Conservation (phyloP, 2,797 vertebrate genomes). For the Phataginus tetradactyla region DNA sequence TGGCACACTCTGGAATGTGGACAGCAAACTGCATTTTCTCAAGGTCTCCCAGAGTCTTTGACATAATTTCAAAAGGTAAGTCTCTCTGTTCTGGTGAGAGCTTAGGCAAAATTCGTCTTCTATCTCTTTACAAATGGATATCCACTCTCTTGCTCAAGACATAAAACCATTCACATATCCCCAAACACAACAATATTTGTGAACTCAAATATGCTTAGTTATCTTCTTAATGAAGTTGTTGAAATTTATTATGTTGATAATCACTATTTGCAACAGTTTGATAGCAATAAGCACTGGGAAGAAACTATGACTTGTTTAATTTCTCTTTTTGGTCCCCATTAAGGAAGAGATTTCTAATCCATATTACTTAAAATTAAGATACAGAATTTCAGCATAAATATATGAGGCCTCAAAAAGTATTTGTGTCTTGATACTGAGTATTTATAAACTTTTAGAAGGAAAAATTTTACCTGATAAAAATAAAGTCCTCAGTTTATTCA, state of each 20-base stretch:
- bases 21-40: not conserved
- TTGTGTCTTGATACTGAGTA: not conserved
- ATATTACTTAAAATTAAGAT: not conserved
- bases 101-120: not conserved
- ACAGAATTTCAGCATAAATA: not conserved
- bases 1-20: not conserved
- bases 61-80: not conserved
- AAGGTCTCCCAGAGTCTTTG: not conserved
- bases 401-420: not conserved
- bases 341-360: not conserved
- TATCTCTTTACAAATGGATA: not conserved
- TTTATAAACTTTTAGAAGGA: not conserved
- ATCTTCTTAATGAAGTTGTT: not conserved
- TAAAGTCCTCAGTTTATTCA: not conserved
- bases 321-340: not conserved
- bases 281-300: not conserved
- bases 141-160: not conserved
- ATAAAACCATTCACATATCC: not conserved
- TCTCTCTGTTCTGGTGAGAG: not conserved
- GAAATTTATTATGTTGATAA: not conserved
- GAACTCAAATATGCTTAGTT: not conserved
- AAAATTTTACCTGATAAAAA: not conserved
- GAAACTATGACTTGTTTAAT: not conserved
- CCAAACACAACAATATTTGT: not conserved
- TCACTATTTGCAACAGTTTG: not conserved